Evolutionary conservation across 2,888 invertebrate species (phyloP), one percentile per base, ranked within the genome.

Genomic region (Homarus gammarus): DNA sequence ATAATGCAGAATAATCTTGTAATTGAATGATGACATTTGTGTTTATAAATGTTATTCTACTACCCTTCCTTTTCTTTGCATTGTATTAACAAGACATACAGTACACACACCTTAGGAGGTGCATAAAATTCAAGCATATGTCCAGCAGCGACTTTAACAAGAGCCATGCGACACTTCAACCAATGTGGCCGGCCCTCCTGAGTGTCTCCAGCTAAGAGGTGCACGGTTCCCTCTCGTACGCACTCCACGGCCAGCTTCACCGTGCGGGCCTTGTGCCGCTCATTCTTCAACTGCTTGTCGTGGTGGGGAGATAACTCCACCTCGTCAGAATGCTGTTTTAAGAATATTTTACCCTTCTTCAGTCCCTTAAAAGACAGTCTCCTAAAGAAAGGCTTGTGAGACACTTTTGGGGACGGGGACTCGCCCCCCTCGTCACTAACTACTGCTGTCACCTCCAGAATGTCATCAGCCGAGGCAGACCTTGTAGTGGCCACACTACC

Each of bases 61-160:
- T n/a, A n/a, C n/a, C n/a, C n/a, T n/a, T n/a, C n/a, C n/a, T n/a
- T n/a, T n/a, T n/a, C n/a, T n/a, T n/a, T n/a, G n/a, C n/a, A n/a
- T n/a, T n/a, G n/a, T n/a, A n/a, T n/a, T n/a, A n/a, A n/a, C n/a
- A n/a, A n/a, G n/a, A n/a, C n/a, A n/a, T n/a, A n/a, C n/a, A n/a
- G n/a, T n/a, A n/a, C 12, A 72, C 82, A 61, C 51, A 91, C 91
- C 87, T 91, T 91, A 22, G 91, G 90, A 49, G 99, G 99, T 5
- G 97, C 97, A 94, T 98, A 99, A 94, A 99, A 98, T 94, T 99
- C 99, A 88, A 99, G 94, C 96, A 98, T 98, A 93, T 98, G 98
- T 68, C 99, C 99, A 86, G 97, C 98, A 38, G 97, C 97, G 38
- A 98, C 98, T 94, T 98, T 98, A 12, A 99, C 97, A 86, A 99